Base-by-base conservation (phyloP, 2,888 invertebrate species). In the Nymphalis polychloros region DNA sequence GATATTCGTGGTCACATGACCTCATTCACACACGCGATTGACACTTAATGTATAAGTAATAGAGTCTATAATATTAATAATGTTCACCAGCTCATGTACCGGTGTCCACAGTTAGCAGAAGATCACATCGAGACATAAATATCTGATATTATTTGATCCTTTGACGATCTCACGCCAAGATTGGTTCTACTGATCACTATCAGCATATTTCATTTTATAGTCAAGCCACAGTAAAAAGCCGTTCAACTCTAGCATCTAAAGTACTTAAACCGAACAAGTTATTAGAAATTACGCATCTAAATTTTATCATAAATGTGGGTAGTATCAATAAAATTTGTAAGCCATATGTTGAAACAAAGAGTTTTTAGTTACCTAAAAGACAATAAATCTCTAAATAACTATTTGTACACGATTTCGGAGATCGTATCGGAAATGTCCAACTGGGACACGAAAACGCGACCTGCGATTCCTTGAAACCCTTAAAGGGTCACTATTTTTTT, bases 401-500 rank as follows among this genome's bases (percentile, higher is more conserved):
- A 78, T 77, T 78, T 78, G 76, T 73, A 75, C 74, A 74, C 81
- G 79, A 80, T 83, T 81, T 80, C 77, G 81, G 78, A 86, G 85
- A 89, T 87, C 79, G 75, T 80, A 88, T 89, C 84, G 68, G 78
- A 79, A 80, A 81, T 80, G 74, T 84, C 85, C 85, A 84, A 84
- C 84, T 77, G 88, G 80, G 86, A 79, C 71, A 80, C 80, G 84
- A 84, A 81, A 85, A 84, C 82, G 82, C 83, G 81, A 81, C 78
- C 77, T 81, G 84, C 81, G 81, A 86, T 90, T 90, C 90, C 85
- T 80, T 84, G 86, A 83, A 90, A 81, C 81, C 82, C 84, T 81
- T 82, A 76, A 79, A 81, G 79, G 84, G 80, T 81, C 80, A 74
- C 69, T 72, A 72, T 69, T 66, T 48, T 68, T 57, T 68, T 48